Evolutionary conservation across 1,140 invertebrate species (phyloP).

Genomic region (Caerostris extrusa): DNA sequence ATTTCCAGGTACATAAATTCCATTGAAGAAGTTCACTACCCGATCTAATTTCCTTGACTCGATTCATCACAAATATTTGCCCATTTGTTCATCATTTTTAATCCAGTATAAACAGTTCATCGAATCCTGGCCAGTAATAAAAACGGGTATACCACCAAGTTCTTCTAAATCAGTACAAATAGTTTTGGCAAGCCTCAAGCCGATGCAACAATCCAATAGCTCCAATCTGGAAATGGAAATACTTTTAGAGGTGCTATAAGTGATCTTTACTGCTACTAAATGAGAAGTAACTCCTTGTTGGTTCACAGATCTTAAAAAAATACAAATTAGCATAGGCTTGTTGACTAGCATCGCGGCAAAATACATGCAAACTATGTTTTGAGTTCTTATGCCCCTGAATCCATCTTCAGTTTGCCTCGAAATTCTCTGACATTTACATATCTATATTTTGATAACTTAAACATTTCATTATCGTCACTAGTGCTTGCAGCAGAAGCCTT

Average conservation of each 20-base stretch:
- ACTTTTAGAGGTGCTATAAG: neutral
- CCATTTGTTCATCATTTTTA: neutral
- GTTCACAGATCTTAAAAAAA: neutral
- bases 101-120: neutral
- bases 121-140: neutral
- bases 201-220: neutral
- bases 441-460: slow-evolving; percentile 85
- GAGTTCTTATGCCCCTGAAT: too few relatives aligned
- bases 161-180: neutral
- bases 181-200: neutral
- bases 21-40: neutral
- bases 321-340: neutral
- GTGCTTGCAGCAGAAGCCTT: slow-evolving; percentile 33
- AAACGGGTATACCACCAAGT: neutral
- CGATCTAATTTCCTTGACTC: slow-evolving; percentile 25
- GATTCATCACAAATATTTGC: neutral
- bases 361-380: neutral
- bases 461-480: neutral
- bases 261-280: neutral
- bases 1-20: slow-evolving; percentile 15
- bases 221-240: neutral
- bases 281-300: neutral
- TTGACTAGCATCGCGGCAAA: neutral
- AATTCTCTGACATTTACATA: slow-evolving; percentile 90
- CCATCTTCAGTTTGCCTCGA: slow-evolving; percentile 89